These are phyloP conservation scores for Tamias sibiricus DNA, from an alignment of 2,113 vertebrate species.

Conservation along the genomic window DNA sequence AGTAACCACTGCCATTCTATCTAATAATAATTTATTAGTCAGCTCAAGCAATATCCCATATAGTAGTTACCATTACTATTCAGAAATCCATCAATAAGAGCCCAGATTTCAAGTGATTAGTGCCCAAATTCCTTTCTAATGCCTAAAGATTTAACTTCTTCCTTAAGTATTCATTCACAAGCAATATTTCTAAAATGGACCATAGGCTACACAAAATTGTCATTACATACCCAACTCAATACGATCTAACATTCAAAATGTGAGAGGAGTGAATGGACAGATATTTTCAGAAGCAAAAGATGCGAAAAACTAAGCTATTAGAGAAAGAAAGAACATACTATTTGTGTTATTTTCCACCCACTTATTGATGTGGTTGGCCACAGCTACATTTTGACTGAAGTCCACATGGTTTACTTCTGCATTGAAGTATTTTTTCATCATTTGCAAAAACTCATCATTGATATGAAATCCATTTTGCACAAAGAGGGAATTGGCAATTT, in stretches of 20 bases:
- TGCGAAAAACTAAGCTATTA: slow-evolving; percentile 10
- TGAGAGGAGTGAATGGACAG: background rate
- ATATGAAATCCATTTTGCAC: slow-evolving; percentile 94
- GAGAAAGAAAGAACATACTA: slow-evolving; percentile 89
- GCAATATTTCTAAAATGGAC: background rate
- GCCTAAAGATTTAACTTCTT: background rate
- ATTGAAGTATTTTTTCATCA: slow-evolving; percentile 95
- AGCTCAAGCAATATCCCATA: background rate
- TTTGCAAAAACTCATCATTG: slow-evolving; percentile 93
- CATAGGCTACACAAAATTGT: background rate
- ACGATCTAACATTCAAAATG: background rate
- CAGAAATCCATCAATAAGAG: background rate
- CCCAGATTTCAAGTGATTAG: background rate
- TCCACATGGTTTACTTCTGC: slow-evolving; percentile 94
- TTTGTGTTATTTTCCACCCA: slow-evolving; percentile 99
- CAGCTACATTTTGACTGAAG: slow-evolving; percentile 92
- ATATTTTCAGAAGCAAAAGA: background rate
- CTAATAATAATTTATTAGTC: background rate
- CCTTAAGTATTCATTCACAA: slow-evolving; percentile 33
- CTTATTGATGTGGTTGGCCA: slow-evolving; percentile 94
- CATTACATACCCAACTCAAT: background rate
- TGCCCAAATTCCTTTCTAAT: background rate
- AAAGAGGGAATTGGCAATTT: slow-evolving; percentile 95
- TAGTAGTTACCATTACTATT: background rate
- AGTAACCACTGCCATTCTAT: background rate